Conservation (phyloP, 2,797 vertebrate species). For the Passerculus sandwichensis region DNA sequence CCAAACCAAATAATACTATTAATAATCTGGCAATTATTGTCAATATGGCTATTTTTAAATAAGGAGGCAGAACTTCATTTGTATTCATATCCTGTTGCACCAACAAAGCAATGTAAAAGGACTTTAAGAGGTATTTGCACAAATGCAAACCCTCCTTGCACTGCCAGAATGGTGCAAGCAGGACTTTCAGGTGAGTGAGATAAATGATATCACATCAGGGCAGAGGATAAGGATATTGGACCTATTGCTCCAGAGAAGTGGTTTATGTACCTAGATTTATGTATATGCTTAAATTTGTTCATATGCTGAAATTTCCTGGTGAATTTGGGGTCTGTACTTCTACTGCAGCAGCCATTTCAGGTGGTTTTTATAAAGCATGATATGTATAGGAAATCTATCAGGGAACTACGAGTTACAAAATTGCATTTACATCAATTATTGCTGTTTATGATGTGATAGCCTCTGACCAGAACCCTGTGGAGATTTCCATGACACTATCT, state of each 20-base stretch:
- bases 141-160: not conserved
- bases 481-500: not conserved
- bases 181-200: not conserved
- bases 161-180: not conserved
- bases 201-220: not conserved
- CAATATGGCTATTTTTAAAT: conserved; percentile 1
- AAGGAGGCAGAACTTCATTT: not conserved
- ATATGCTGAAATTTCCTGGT: not conserved
- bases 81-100: not conserved
- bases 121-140: not conserved
- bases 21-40: conserved; percentile 29
- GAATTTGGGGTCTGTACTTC: not conserved
- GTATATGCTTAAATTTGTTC: not conserved
- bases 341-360: not conserved
- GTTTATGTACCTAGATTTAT: not conserved
- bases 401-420: not conserved
- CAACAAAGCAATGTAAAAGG: not conserved
- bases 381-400: not conserved
- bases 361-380: not conserved
- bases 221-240: not conserved
- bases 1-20: not conserved
- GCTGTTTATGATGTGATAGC: not conserved
- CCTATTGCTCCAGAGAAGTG: not conserved
- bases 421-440: not conserved
- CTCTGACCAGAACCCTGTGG: not conserved